Conservation (phyloP, 2,888 invertebrate species). For the Deilephila porcellus region DNA sequence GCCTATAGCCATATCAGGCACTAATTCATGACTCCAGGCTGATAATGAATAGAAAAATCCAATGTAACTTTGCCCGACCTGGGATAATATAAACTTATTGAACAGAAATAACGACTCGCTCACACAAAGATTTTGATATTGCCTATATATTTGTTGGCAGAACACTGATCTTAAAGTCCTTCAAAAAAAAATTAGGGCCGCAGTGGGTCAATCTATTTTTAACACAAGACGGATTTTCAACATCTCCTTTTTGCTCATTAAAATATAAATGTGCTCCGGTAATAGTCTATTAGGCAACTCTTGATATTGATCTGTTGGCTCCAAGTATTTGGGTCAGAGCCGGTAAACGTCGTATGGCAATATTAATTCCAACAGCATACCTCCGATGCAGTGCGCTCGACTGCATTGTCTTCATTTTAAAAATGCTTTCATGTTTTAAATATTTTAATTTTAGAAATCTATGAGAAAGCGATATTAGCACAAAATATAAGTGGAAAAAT, state of each 20-base stretch:
- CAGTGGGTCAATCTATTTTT: not conserved
- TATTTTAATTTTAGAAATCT: not conserved
- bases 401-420: slow-evolving; percentile 6
- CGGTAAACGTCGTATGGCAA: not conserved
- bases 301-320: not conserved
- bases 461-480: too few relatives aligned
- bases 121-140: too few relatives aligned
- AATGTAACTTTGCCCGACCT: too few relatives aligned
- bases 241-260: not conserved
- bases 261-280: not conserved
- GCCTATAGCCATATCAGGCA: too few relatives aligned
- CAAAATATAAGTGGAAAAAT: too few relatives aligned
- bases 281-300: not conserved
- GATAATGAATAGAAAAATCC: too few relatives aligned
- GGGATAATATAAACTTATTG: too few relatives aligned
- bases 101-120: too few relatives aligned
- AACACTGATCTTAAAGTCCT: too few relatives aligned
- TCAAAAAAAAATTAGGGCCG: too few relatives aligned
- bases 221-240: not conserved
- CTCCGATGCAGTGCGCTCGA: not conserved
- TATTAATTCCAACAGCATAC: not conserved
- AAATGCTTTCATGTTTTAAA: not conserved
- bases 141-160: too few relatives aligned
- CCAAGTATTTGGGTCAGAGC: not conserved
- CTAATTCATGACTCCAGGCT: too few relatives aligned